These are phyloP conservation scores for Drosophila baimaii DNA, from an alignment of 1,140 invertebrate genomes.

Conservation along the genomic window DNA sequence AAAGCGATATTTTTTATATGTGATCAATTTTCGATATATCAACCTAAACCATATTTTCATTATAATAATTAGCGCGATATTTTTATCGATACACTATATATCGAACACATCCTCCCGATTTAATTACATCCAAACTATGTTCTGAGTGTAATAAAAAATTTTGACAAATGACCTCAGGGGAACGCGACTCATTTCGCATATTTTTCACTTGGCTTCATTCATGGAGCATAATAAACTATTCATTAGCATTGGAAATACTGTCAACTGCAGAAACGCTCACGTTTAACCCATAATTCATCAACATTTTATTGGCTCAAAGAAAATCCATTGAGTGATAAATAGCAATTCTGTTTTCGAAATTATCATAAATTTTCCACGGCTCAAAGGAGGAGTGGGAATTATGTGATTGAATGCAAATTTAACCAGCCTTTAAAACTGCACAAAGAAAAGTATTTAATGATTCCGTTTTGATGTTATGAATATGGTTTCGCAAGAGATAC, in stretches of 20 bases:
- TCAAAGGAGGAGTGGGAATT: not conserved
- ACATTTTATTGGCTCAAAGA: slow-evolving; percentile 39
- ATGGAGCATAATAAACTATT: slow-evolving; percentile 58
- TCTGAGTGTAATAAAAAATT: slow-evolving; percentile 6
- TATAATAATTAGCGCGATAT: too few relatives aligned
- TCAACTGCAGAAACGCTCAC: slow-evolving; percentile 43
- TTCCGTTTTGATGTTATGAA: not conserved
- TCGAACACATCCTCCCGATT: too few relatives aligned
- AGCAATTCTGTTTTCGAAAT: slow-evolving; percentile 38
- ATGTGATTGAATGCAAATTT: slow-evolving; percentile 19
- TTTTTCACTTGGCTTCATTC: slow-evolving; percentile 39
- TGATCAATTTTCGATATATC: too few relatives aligned
- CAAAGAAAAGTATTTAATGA: not conserved
- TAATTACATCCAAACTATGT: too few relatives aligned
- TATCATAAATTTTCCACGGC: slow-evolving; percentile 44
- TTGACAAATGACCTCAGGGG: slow-evolving; percentile 34
- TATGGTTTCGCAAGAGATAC: slow-evolving; percentile 6
- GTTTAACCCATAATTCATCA: slow-evolving; percentile 52
- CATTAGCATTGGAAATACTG: slow-evolving; percentile 52
- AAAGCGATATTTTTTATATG: too few relatives aligned
- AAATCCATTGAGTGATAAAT: slow-evolving; percentile 49
- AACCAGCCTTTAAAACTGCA: not conserved
- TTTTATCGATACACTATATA: too few relatives aligned
- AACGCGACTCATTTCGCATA: slow-evolving; percentile 12
- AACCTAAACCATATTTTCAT: too few relatives aligned